Percentiles rank a stretch among this genome's conserved stretches.
Conservation (phyloP, 2,797 vertebrate species). For the Argya squamiceps region DNA sequence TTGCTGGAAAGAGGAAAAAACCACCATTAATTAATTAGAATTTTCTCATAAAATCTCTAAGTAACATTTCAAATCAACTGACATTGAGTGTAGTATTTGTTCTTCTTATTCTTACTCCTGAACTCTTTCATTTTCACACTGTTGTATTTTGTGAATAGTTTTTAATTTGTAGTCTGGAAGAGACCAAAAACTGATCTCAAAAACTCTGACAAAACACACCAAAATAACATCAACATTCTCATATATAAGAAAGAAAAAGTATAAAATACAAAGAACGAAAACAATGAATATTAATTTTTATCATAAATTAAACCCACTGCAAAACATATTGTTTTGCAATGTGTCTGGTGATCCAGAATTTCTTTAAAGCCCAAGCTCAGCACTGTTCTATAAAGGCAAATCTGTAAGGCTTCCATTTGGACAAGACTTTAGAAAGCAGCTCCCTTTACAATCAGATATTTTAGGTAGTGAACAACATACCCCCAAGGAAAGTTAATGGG, state of each 20-base stretch:
- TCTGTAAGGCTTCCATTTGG: neutral
- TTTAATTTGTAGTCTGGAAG: neutral
- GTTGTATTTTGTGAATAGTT: neutral
- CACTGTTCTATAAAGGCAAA: neutral
- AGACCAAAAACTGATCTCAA: neutral
- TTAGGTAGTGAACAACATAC: neutral
- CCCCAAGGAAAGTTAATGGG: accelerated
- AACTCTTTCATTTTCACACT: neutral
- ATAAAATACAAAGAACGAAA: neutral
- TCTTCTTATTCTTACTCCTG: neutral
- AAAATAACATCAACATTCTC: neutral
- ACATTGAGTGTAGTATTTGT: neutral
- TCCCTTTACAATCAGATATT: neutral
- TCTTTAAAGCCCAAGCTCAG: neutral
- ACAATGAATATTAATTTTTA: neutral
- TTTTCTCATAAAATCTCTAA: neutral
- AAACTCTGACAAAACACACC: neutral
- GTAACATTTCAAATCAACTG: neutral
- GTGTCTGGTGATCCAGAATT: accelerated
- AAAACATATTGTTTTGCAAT: neutral
- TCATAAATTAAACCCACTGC: neutral
- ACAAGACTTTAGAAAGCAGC: neutral
- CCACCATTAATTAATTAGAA: neutral
- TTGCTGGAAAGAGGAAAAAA: neutral
- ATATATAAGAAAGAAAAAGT: neutral